A percentile compares a stretch with the other conserved stretches of the same genome.
Conservation (phyloP, 35 echinoderm and acorn worm species). For the Eucidaris tribuloides region DNA sequence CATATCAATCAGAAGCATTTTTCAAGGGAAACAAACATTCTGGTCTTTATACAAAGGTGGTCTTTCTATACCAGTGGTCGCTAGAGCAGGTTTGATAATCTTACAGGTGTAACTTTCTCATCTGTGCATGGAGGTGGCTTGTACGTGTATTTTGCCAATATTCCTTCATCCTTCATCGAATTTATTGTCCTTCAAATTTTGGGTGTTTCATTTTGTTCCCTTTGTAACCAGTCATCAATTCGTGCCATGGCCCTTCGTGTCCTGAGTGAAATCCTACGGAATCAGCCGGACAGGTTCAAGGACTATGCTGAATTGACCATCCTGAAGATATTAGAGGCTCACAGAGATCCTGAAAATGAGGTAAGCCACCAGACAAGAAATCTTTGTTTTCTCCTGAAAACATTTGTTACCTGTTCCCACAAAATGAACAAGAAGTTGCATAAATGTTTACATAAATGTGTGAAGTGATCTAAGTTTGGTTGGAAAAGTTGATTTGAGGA, state of each 20-base stretch:
- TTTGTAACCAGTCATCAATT: slow-evolving; percentile 67
- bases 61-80: too few relatives aligned
- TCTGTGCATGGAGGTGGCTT: neutral
- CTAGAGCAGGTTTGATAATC: neutral
- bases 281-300: slow-evolving; percentile 92
- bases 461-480: too few relatives aligned
- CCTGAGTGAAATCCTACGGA: slow-evolving; percentile 78
- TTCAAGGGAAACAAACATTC: too few relatives aligned
- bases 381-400: too few relatives aligned
- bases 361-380: slow-evolving; percentile 58
- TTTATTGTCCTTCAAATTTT: neutral
- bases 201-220: neutral
- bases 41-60: too few relatives aligned
- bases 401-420: too few relatives aligned
- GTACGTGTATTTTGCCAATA: neutral
- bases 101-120: neutral
- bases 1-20: too few relatives aligned
- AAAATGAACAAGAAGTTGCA: too few relatives aligned
- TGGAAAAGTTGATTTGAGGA: too few relatives aligned
- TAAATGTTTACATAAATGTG: too few relatives aligned
- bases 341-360: slow-evolving; percentile 79
- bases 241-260: slow-evolving; percentile 89
- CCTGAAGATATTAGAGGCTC: slow-evolving; percentile 95
- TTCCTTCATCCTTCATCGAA: neutral
- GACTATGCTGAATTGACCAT: slow-evolving; percentile 98